Conservation (phyloP, 92 coral and sea anemone genomes). For the Epizoanthus fatuus region DNA sequence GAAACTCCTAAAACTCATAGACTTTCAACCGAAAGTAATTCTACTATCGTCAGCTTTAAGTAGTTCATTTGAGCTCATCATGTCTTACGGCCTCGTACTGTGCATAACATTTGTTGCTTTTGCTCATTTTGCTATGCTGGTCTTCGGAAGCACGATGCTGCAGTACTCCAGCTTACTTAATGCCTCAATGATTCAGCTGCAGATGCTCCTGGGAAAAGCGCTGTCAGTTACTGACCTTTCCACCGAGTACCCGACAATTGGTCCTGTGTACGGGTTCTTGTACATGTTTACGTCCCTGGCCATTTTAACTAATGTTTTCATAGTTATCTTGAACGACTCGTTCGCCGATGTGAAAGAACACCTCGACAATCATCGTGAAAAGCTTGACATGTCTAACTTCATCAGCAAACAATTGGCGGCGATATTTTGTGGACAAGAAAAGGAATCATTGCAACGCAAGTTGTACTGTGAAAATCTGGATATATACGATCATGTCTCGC, state of each 20-base stretch:
- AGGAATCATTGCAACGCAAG: not conserved
- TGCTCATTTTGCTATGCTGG: slow-evolving; percentile 40
- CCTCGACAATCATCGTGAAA: slow-evolving; percentile 36
- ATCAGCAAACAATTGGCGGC: slow-evolving; percentile 16
- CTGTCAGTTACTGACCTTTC: slow-evolving; percentile 40
- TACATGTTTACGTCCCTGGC: slow-evolving; percentile 26
- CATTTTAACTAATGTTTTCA: slow-evolving; percentile 43
- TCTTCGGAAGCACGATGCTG: slow-evolving; percentile 40
- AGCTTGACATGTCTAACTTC: slow-evolving; percentile 54
- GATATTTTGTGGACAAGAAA: not conserved
- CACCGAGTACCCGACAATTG: slow-evolving; percentile 32
- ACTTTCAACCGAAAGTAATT: slow-evolving; percentile 42
- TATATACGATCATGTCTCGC: not conserved
- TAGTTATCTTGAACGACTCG: slow-evolving; percentile 55
- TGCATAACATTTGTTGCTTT: slow-evolving; percentile 36
- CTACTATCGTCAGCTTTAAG: slow-evolving; percentile 44
- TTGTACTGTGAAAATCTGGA: not conserved
- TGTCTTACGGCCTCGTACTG: slow-evolving; percentile 29
- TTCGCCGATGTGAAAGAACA: slow-evolving; percentile 33
- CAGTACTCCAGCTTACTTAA: slow-evolving; percentile 43
- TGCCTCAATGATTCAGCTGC: slow-evolving; percentile 35
- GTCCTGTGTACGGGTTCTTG: slow-evolving; percentile 19
- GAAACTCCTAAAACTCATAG: slow-evolving; percentile 48
- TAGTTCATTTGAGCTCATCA: slow-evolving; percentile 25
- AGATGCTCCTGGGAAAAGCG: slow-evolving; percentile 52